Evolutionary conservation across 2,888 invertebrate genomes (phyloP).

Genomic region (Neocrepidodera transversa): DNA sequence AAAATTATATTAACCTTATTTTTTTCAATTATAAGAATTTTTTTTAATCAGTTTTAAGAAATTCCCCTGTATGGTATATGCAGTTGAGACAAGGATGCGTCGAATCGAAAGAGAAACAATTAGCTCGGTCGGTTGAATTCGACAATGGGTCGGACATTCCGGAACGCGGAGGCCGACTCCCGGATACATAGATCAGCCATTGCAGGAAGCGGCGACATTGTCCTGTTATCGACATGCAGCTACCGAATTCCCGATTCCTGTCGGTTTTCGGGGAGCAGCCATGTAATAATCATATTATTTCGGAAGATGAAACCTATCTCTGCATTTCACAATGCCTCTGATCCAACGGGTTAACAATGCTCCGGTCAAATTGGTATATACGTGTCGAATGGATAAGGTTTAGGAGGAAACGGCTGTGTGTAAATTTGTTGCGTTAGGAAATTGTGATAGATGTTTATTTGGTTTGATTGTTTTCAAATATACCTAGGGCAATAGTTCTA

Average conservation of each 20-base stretch:
- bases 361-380: constrained; percentile 21
- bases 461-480: constrained; percentile 1
- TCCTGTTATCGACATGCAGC: constrained; percentile 53
- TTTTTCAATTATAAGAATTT: too few species aligned
- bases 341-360: constrained; percentile 28
- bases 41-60: too few species aligned
- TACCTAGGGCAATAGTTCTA: not conserved
- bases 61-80: too few species aligned
- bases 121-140: constrained; percentile 38
- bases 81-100: constrained; percentile 5
- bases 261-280: constrained; percentile 30
- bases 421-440: constrained; percentile 26
- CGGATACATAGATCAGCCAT: constrained; percentile 54
- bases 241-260: constrained; percentile 37
- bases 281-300: constrained; percentile 53
- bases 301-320: constrained; percentile 48
- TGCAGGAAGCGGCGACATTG: constrained; percentile 53
- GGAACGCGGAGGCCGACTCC: constrained; percentile 44
- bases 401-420: not conserved
- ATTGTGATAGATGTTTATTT: constrained; percentile 5
- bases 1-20: too few species aligned
- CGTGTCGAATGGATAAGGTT: constrained; percentile 1
- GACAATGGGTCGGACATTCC: constrained; percentile 50
- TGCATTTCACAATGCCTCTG: constrained; percentile 31
- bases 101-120: constrained; percentile 33